Conservation (phyloP, 2,113 vertebrate species). For the Nyctereutes procyonoides region DNA sequence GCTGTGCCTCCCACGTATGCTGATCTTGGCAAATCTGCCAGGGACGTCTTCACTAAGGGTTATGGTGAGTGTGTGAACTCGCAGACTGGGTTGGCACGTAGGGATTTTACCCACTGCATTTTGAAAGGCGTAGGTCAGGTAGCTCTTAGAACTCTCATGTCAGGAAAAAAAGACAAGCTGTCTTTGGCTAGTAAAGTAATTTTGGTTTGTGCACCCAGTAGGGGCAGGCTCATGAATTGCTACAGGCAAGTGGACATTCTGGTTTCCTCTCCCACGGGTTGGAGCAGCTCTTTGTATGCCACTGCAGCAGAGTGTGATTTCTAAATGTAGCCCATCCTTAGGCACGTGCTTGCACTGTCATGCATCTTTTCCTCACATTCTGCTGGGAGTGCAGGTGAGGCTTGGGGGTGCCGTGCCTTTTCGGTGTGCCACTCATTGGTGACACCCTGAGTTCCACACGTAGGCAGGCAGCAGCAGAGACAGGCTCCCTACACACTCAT, state of each 20-base stretch:
- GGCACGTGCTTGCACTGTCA: background rate
- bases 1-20: conserved; percentile 95
- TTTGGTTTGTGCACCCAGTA: background rate
- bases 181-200: background rate
- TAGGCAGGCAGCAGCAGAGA: background rate
- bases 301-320: background rate
- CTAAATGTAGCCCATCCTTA: conserved; percentile 5
- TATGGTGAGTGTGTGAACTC: conserved; percentile 90
- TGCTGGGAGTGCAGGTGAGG: background rate
- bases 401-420: background rate
- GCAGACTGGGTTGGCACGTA: background rate
- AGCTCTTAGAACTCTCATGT: background rate
- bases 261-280: background rate
- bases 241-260: background rate
- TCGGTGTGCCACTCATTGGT: background rate
- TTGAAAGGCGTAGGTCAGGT: background rate
- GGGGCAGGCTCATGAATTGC: background rate
- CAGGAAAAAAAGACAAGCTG: background rate
- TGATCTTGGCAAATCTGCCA: conserved; percentile 97
- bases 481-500: accelerated
- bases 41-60: conserved; percentile 97
- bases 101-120: background rate
- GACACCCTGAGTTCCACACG: background rate
- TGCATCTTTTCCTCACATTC: background rate
- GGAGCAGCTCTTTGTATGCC: background rate